These are phyloP conservation scores for Delphinus delphis DNA, from an alignment of 2,113 vertebrate species.

Conservation along the genomic window DNA sequence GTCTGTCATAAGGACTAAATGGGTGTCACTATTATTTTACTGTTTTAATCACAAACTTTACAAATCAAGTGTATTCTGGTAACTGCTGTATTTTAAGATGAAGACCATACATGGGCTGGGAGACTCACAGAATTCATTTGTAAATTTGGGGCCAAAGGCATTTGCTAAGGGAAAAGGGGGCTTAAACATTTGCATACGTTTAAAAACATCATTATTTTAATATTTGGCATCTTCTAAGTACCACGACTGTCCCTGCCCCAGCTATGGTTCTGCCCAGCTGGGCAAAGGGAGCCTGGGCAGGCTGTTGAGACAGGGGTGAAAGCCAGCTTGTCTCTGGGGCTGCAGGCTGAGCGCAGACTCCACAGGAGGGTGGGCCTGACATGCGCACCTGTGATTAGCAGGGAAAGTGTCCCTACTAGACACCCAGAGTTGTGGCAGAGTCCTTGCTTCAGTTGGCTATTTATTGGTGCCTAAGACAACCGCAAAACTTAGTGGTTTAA, in stretches of 20 bases:
- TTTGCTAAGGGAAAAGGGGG: background rate
- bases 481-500: background rate
- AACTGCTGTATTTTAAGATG: background rate
- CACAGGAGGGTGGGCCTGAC: too few species aligned
- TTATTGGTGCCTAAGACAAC: background rate
- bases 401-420: background rate
- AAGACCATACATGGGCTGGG: background rate
- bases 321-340: background rate
- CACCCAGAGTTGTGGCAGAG: background rate
- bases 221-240: background rate
- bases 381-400: background rate
- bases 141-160: background rate
- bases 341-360: background rate
- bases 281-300: background rate
- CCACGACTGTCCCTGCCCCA: rapidly evolving
- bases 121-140: background rate
- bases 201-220: background rate
- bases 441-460: background rate
- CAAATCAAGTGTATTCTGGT: too few species aligned
- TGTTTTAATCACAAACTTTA: background rate
- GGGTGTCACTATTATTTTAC: background rate
- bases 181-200: background rate
- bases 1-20: background rate
- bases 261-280: too few species aligned
- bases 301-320: background rate